These are phyloP conservation scores for Suricata suricatta DNA, from an alignment of 2,113 vertebrate genomes.

Conservation along the genomic window DNA sequence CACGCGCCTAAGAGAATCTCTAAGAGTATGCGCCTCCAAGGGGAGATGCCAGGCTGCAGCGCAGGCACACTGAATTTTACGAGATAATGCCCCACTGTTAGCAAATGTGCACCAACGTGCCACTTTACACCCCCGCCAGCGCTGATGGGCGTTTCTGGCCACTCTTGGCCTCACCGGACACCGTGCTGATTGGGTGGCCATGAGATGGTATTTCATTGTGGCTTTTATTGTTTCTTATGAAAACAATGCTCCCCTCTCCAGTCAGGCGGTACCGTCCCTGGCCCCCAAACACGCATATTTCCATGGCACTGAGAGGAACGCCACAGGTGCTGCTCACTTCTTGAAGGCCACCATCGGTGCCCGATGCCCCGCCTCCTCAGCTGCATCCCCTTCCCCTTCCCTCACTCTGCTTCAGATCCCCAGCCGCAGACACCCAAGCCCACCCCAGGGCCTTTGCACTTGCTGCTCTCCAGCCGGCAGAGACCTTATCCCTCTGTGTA, in stretches of 20 bases:
- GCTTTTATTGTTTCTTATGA: neutral
- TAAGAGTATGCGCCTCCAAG: fast-evolving
- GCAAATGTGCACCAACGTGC: neutral
- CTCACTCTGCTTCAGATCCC: neutral
- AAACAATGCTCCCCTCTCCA: neutral
- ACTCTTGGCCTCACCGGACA: neutral
- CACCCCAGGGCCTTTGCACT: neutral
- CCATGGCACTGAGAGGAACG: neutral
- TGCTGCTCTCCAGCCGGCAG: neutral
- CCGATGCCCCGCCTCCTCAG: neutral
- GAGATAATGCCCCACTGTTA: neutral
- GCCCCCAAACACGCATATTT: neutral
- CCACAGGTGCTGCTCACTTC: fast-evolving
- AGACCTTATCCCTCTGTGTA: neutral
- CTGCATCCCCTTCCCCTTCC: neutral
- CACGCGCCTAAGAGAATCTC: fast-evolving
- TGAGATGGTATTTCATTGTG: fast-evolving
- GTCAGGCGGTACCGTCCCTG: fast-evolving
- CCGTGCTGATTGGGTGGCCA: neutral
- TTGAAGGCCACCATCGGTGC: fast-evolving
- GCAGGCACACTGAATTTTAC: fast-evolving
- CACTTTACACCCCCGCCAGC: neutral
- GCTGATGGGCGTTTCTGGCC: neutral
- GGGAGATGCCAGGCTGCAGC: neutral
- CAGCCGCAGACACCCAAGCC: neutral